phyloP scores from a whole-genome alignment of 2,888 invertebrate genomes.

The Pterobdella sp. region DNA sequence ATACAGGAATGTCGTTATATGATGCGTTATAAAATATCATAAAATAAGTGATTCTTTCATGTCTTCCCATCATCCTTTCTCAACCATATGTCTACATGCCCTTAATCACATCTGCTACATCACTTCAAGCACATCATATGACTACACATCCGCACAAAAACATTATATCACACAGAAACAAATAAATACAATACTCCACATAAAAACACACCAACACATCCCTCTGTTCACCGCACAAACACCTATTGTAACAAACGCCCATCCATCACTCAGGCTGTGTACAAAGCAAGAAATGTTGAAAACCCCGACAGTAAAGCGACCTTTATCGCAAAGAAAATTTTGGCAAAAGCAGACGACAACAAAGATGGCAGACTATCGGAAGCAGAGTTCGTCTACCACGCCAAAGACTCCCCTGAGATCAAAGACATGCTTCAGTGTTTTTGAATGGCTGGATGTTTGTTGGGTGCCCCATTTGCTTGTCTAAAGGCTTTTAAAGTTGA shows the following conservation, averaged over 20 bases:
- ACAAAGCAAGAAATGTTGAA: slow-evolving; percentile 18
- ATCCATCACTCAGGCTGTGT: slow-evolving; percentile 22
- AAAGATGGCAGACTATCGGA: slow-evolving; percentile 28
- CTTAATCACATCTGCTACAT: no score
- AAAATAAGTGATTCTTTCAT: no score
- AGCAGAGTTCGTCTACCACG: slow-evolving; percentile 29
- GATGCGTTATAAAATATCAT: no score
- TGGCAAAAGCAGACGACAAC: slow-evolving; percentile 27
- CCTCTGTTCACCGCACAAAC: background rate
- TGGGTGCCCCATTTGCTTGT: no score
- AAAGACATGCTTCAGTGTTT: slow-evolving; percentile 24
- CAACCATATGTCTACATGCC: no score
- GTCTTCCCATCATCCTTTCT: no score
- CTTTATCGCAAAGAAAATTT: slow-evolving; percentile 16
- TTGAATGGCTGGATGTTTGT: no score
- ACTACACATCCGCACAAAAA: background rate
- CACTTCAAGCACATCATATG: no score
- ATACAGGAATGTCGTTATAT: no score
- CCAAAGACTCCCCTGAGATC: slow-evolving; percentile 12
- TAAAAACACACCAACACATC: background rate
- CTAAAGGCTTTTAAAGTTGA: no score
- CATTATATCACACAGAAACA: background rate
- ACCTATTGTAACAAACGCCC: background rate
- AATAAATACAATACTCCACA: background rate
- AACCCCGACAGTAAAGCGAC: slow-evolving; percentile 14